These are phyloP conservation scores for Gallinago paraguaiae DNA, from an alignment of 2,113 vertebrate species.

Conservation along the genomic window DNA sequence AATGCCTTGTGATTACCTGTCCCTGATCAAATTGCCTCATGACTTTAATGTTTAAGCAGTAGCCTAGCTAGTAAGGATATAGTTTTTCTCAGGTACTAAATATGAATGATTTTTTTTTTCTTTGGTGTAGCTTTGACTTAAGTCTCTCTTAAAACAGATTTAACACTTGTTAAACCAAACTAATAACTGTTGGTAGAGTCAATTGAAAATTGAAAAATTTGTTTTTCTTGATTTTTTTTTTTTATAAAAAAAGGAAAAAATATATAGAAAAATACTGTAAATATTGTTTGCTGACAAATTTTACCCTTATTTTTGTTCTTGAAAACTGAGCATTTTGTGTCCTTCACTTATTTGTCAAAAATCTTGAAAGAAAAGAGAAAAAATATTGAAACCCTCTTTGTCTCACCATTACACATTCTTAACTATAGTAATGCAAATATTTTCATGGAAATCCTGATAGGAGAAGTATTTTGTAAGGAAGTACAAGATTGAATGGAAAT, in stretches of 20 bases:
- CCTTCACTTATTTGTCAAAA: not conserved
- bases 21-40: not conserved
- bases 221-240: not conserved
- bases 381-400: not conserved
- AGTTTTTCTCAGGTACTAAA: not conserved
- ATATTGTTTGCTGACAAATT: not conserved
- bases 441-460: not conserved
- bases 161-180: not conserved
- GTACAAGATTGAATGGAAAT: not conserved
- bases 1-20: not conserved
- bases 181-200: not conserved
- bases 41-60: not conserved
- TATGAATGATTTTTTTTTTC: not conserved
- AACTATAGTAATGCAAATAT: not conserved
- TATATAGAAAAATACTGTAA: not conserved
- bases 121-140: not conserved
- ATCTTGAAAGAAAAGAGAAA: not conserved
- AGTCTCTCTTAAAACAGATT: not conserved
- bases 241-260: not conserved
- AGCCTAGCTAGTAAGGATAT: not conserved
- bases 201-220: not conserved
- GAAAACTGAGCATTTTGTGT: not conserved
- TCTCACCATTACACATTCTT: not conserved
- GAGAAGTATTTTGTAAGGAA: not conserved
- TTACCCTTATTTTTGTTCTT: not conserved